Percentiles rank a stretch among this genome's conserved stretches.
Evolutionary conservation across 2,888 invertebrate genomes (phyloP).

Genomic region (Lasioglossum vierecki): DNA sequence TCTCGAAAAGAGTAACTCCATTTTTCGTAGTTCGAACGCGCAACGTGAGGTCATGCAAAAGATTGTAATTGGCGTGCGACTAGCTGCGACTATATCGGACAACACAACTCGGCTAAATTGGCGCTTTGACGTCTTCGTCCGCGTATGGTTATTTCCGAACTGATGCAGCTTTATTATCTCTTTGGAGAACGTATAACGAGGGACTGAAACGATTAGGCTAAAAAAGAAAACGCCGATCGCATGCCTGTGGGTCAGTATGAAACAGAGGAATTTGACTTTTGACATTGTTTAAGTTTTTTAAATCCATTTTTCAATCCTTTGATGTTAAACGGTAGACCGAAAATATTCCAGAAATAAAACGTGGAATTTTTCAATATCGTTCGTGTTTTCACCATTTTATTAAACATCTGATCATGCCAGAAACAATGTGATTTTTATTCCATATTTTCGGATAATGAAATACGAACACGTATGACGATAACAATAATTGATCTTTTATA

Average conservation of each 20-base stretch:
- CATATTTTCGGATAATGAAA: neutral
- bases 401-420: neutral
- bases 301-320: too few relatives aligned
- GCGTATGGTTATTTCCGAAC: slow-evolving; percentile 13
- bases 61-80: slow-evolving; percentile 17
- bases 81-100: neutral
- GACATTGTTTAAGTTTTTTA: too few relatives aligned
- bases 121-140: neutral
- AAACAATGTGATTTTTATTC: neutral
- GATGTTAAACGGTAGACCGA: too few relatives aligned
- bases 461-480: neutral
- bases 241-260: neutral
- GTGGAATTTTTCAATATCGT: too few relatives aligned
- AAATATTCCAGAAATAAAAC: too few relatives aligned
- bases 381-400: neutral
- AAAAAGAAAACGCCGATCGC: neutral
- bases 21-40: neutral
- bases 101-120: slow-evolving; percentile 11
- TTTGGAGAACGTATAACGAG: neutral
- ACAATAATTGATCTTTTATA: neutral
- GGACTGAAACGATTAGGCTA: neutral
- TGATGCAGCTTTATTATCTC: neutral
- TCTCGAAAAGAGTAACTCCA: neutral
- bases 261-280: neutral
- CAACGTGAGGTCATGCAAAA: neutral